These are phyloP conservation scores for Drosophila putrida DNA, from an alignment of 2,888 invertebrate species.

Conservation along the genomic window DNA sequence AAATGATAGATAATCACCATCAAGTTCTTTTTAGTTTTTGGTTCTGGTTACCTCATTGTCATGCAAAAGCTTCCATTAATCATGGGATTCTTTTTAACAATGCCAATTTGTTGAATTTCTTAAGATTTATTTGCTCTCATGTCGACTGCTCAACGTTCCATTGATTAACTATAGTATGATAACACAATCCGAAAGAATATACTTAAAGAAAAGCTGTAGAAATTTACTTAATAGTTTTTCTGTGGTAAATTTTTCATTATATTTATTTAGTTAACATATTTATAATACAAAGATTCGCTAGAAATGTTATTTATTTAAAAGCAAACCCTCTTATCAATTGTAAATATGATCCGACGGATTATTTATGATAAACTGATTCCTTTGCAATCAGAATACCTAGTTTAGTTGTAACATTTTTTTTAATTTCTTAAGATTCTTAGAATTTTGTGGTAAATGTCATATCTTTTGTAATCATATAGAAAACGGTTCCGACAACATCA, in stretches of 20 bases:
- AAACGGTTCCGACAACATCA: neutral
- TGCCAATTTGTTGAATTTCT: conserved; percentile 2
- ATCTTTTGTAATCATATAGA: neutral
- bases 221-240: neutral
- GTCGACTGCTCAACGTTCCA: conserved; percentile 2
- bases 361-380: neutral
- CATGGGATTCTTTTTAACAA: conserved; percentile 12
- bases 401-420: too few species aligned
- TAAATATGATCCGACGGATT: neutral
- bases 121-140: neutral
- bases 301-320: too few species aligned
- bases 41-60: conserved; percentile 10
- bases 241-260: neutral
- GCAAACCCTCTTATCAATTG: too few species aligned
- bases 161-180: neutral
- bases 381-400: too few species aligned
- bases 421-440: neutral
- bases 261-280: neutral
- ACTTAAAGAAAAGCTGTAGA: neutral
- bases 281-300: too few species aligned
- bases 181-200: conserved; percentile 3
- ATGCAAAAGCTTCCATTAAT: conserved; percentile 24
- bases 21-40: conserved; percentile 6
- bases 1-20: conserved; percentile 16
- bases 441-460: too few species aligned